Evolutionary conservation across 1,140 invertebrate genomes (phyloP), one percentile per base, ranked within the genome.

Genomic region (Bicyclus anynana): DNA sequence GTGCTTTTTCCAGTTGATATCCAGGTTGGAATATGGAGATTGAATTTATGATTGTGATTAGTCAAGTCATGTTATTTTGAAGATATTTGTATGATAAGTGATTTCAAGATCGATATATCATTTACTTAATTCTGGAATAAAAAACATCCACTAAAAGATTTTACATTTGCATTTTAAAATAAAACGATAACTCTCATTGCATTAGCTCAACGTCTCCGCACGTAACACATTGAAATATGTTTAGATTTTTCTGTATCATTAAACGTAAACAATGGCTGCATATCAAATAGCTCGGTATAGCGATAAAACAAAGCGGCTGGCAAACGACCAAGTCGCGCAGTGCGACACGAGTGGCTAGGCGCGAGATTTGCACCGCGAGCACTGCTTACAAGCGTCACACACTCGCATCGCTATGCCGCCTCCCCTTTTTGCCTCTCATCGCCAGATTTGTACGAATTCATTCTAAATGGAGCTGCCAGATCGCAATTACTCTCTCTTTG

Each of bases 401-500:
- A n/a, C n/a, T n/a, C n/a, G n/a, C n/a, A 53, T 54, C 59, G 53
- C 63, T 54, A 51, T 57, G 59, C 69, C 54, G 51, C 61, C 37
- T 50, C 68, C 54, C 56, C 52, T 65, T 55, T 53, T 54, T 54
- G 33, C 66, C 67, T 72, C 67, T 72, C 67, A 59, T 61, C 70
- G 59, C 58, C 51, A 73, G 72, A 87, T 84, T 83, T 83, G 75
- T 80, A 78, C 68, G 73, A 74, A 81, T 83, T 85, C 82, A 74
- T 85, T 87, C 82, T 78, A 84, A 87, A 87, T 87, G 74, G 79
- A 80, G 77, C 80, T 67, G 78, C 63, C 76, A 72, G 73, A 77
- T 86, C 72, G 78, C 78, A 86, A 84, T 84, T 84, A 86, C 77
- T 80, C 77, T 82, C 73, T 77, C 81, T 87, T 84, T 86, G 83